A percentile compares a stretch with the other conserved stretches of the same genome.
phyloP scores from a whole-genome alignment of 2,113 vertebrate species.

The Menidia beryllina region DNA sequence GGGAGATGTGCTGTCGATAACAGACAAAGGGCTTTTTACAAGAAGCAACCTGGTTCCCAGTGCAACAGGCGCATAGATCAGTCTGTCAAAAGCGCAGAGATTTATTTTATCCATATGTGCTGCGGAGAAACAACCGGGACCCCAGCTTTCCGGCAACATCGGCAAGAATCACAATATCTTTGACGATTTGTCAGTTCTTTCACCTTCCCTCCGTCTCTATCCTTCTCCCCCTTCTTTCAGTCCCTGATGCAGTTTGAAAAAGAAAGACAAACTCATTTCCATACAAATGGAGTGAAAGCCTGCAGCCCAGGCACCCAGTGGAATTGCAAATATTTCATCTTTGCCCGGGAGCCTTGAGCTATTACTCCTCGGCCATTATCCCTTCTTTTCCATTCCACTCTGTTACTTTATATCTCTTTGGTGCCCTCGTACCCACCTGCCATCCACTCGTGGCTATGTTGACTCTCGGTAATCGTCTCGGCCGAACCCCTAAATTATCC shows the following conservation, averaged over 20 bases:
- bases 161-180: slow-evolving; percentile 75
- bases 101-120: slow-evolving; percentile 78
- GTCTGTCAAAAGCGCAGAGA: slow-evolving; percentile 75
- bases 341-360: slow-evolving; percentile 74
- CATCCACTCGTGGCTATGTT: slow-evolving; percentile 40
- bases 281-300: slow-evolving; percentile 86
- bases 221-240: slow-evolving; percentile 55
- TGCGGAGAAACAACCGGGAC: slow-evolving; percentile 52
- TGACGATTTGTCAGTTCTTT: slow-evolving; percentile 65
- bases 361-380: slow-evolving; percentile 77
- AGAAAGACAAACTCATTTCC: slow-evolving; percentile 85
- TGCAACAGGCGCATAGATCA: slow-evolving; percentile 62
- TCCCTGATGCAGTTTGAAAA: slow-evolving; percentile 66
- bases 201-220: slow-evolving; percentile 55
- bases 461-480: slow-evolving; percentile 13
- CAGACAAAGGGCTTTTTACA: slow-evolving; percentile 73
- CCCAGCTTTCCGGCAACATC: slow-evolving; percentile 67
- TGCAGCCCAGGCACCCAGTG: slow-evolving; percentile 79
- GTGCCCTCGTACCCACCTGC: slow-evolving; percentile 23
- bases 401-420: slow-evolving; percentile 35
- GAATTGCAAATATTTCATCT: slow-evolving; percentile 88
- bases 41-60: slow-evolving; percentile 59
- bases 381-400: slow-evolving; percentile 62
- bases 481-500: slow-evolving; percentile 28
- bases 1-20: slow-evolving; percentile 65